A percentile compares a stretch with the other conserved stretches of the same genome.
Evolutionary conservation across 2,113 vertebrate species (phyloP).

Genomic region (Dunckerocampus dactyliophorus): DNA sequence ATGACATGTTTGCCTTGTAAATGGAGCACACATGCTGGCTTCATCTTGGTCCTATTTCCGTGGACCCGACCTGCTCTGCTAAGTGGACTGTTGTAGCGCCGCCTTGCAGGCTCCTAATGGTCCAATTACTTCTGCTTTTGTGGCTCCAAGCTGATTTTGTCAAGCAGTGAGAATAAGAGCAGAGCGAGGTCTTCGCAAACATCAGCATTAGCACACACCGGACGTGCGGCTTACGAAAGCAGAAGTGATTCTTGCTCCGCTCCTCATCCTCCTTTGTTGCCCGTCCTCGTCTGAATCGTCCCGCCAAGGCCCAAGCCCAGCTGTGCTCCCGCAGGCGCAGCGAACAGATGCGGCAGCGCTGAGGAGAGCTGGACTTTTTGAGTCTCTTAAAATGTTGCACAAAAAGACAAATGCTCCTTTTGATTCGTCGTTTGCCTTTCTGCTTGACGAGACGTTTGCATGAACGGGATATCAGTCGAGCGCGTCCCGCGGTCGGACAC

Average conservation of each 20-base stretch:
- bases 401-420: not conserved
- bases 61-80: not conserved
- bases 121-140: conserved; percentile 28
- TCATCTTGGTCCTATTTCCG: too few species aligned
- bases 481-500: not conserved
- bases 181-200: conserved; percentile 15
- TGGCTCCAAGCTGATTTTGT: conserved; percentile 12
- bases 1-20: too few species aligned
- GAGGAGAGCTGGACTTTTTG: not conserved
- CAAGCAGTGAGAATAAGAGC: too few species aligned
- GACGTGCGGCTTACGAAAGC: conserved; percentile 52
- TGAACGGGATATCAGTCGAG: not conserved
- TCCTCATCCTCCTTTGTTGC: conserved; percentile 12
- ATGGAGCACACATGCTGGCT: too few species aligned
- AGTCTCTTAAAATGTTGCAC: not conserved
- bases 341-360: conserved; percentile 56
- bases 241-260: conserved; percentile 38
- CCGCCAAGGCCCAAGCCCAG: conserved; percentile 63
- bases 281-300: conserved; percentile 54
- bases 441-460: not conserved
- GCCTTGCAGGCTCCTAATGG: conserved; percentile 15
- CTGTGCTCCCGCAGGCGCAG: conserved; percentile 64
- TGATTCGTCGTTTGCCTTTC: not conserved
- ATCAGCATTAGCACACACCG: conserved; percentile 11
- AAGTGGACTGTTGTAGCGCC: conserved; percentile 14